Evolutionary conservation across 2,888 invertebrate species (phyloP).

Genomic region (Petrolisthes manimaculis): DNA sequence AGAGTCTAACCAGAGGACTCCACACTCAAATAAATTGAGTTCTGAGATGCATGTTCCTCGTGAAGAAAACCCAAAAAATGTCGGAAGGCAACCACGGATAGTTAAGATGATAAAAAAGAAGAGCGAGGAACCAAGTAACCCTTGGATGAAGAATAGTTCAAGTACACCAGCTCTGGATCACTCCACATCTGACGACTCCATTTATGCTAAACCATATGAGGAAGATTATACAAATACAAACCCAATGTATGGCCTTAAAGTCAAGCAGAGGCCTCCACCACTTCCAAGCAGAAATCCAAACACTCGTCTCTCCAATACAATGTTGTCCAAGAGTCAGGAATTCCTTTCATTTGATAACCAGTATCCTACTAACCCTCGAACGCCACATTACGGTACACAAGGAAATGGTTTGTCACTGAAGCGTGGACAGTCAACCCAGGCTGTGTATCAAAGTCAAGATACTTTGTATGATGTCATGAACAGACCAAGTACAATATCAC

Average conservation of each 20-base stretch:
- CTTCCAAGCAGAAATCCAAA: not conserved
- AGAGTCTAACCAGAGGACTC: no score
- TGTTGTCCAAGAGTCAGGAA: not conserved
- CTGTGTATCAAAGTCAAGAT: not conserved
- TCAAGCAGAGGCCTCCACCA: not conserved
- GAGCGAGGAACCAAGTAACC: not conserved
- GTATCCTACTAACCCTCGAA: not conserved
- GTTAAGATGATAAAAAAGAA: not conserved
- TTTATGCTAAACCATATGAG: constrained; percentile 2
- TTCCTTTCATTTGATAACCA: not conserved
- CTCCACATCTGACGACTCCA: constrained; percentile 16
- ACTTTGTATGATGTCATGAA: not conserved
- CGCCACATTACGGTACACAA: not conserved
- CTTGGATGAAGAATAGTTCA: not conserved
- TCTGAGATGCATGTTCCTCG: no score
- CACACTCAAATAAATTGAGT: no score
- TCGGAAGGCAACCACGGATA: not conserved
- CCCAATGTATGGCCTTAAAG: not conserved
- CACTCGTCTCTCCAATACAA: not conserved
- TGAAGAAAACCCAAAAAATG: not conserved
- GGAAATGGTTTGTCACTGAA: no score
- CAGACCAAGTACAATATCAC: not conserved
- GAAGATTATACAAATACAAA: not conserved
- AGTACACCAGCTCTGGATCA: constrained; percentile 16
- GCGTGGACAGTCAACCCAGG: not conserved